Base-by-base conservation (phyloP, 2,113 vertebrate species). In the Bubo blakistoni region DNA sequence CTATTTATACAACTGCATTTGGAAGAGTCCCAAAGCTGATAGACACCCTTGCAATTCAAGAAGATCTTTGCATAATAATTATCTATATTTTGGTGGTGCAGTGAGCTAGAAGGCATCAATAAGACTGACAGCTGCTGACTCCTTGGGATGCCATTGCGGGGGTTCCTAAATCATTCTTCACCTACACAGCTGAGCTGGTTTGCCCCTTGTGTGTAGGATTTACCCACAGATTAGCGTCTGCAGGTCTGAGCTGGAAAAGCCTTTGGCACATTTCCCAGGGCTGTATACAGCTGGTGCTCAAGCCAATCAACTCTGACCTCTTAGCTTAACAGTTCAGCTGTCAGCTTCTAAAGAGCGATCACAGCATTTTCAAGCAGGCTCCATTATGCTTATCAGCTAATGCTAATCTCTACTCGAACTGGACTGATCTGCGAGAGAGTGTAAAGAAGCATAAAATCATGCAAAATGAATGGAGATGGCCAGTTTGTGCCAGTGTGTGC, bases 241-340 rank as follows among this genome's bases (percentile, higher is more conserved):
- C 2, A 9, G 84, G 26, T 10, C 71, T 10, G 74, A 51, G 58
- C 55, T 95, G 86, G 77, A 82, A 92, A 57, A 90, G 62, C 81
- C 51, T 89, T 79, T 96, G 95, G 90, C 87, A 0, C 3, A 0
- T 77, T 91, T 93, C 95, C 85, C 83, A 81, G 90, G 54, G 55
- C 71, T 2, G 3, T 79, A 27, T 30, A 63, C 88, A 88, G 69
- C 90, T 93, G 86, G 34, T 69, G 84, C 70, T 85, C 22, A 47
- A 91, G 92, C 67, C 96, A 96, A 47, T 81, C 93, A 83, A 59
- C 92, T 86, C 88, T 96, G 95, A 96, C 90, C 90, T 92, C 83
- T 81, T 91, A 88, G 96, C 90, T 96, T 96, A 97, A 84, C 94
- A 94, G 88, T 83, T 96, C 88, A 93, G 85, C 91, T 89, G 87